Percentiles rank a stretch among this genome's conserved stretches.
These are phyloP conservation scores for Drosophila rubida DNA, from an alignment of 2,888 invertebrate genomes.

Conservation along the genomic window DNA sequence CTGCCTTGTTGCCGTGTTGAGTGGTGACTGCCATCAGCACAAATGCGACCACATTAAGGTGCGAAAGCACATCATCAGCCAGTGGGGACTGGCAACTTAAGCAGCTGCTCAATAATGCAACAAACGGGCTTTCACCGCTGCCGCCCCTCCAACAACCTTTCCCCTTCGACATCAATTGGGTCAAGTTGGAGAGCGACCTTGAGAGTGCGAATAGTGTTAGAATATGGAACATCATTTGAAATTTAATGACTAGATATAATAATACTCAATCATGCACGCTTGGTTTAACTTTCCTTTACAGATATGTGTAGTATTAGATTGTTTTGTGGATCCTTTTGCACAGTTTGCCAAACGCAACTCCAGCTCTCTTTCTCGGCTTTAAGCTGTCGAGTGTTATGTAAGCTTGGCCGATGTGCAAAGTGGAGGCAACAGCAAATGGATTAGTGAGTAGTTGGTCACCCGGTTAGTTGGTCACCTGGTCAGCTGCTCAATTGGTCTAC, in stretches of 20 bases:
- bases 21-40: constrained; percentile 42
- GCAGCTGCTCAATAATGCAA: constrained; percentile 59
- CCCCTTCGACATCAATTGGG: constrained; percentile 48
- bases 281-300: too few relatives aligned
- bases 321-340: too few relatives aligned
- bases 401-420: constrained; percentile 26
- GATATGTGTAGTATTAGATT: too few relatives aligned
- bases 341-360: not conserved
- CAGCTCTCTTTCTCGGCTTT: not conserved
- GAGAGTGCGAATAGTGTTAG: constrained; percentile 6
- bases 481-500: too few relatives aligned
- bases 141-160: not conserved
- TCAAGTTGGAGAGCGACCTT: constrained; percentile 48
- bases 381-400: constrained; percentile 14
- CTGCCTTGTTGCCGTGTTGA: constrained; percentile 8
- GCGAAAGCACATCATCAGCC: constrained; percentile 40
- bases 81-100: constrained; percentile 18
- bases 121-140: constrained; percentile 21
- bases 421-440: constrained; percentile 30
- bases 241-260: not conserved
- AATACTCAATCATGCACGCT: not conserved
- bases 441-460: constrained; percentile 39
- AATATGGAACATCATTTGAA: not conserved
- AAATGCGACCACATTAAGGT: constrained; percentile 70
- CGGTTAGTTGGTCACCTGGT: too few relatives aligned